phyloP scores from a whole-genome alignment of 1,140 invertebrate genomes.

The Agrypnia vestita region DNA sequence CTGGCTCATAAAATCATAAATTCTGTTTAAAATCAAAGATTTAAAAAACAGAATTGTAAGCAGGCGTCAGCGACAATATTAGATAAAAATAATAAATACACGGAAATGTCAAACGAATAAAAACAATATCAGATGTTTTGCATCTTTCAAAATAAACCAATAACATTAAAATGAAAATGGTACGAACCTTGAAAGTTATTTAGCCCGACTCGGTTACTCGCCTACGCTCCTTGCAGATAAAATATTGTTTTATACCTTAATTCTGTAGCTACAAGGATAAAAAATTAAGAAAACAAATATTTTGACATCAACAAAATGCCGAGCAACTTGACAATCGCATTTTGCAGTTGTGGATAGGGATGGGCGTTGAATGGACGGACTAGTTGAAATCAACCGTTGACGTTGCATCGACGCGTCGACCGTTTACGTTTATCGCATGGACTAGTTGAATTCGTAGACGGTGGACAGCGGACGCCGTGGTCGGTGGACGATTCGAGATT shows the following conservation, averaged over 20 bases:
- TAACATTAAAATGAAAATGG: constrained; percentile 13
- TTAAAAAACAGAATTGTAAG: too few relatives aligned
- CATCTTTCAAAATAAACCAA: neutral
- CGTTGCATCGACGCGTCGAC: too few relatives aligned
- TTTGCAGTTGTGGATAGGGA: constrained; percentile 29
- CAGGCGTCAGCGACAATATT: neutral
- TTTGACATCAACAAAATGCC: constrained; percentile 5
- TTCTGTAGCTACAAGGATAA: neutral
- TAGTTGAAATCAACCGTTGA: too few relatives aligned
- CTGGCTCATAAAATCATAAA: too few relatives aligned
- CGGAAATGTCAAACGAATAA: constrained; percentile 26
- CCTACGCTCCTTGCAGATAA: neutral
- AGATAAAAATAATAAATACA: constrained; percentile 21
- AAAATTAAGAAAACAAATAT: constrained; percentile 17
- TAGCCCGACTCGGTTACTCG: neutral
- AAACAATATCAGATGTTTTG: constrained; percentile 29
- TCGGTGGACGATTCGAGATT: too few relatives aligned
- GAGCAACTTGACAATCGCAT: neutral
- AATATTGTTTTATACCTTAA: neutral
- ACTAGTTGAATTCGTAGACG: too few relatives aligned
- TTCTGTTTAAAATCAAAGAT: too few relatives aligned
- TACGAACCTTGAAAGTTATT: constrained; percentile 2
- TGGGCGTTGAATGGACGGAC: too few relatives aligned
- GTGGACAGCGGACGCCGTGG: too few relatives aligned
- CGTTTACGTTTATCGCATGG: too few relatives aligned